Evolutionary conservation across 2,797 vertebrate species (phyloP).

Genomic region (Urosaurus nigricauda): DNA sequence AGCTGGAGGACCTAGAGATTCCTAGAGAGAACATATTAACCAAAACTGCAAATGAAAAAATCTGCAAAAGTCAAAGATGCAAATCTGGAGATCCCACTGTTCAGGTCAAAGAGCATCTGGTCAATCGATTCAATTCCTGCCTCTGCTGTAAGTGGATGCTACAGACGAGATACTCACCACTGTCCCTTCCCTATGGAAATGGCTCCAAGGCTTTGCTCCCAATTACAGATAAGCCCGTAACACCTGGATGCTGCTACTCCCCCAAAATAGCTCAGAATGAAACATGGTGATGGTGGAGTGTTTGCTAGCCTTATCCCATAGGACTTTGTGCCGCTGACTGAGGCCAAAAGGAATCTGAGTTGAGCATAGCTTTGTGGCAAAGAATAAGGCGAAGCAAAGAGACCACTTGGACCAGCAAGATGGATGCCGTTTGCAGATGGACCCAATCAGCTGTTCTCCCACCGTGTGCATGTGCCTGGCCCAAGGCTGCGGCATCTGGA

Average conservation of each 20-base stretch:
- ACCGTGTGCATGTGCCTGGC: conserved; percentile 74
- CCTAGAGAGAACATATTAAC: too few species aligned
- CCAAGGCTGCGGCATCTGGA: conserved; percentile 83
- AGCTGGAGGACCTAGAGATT: too few species aligned
- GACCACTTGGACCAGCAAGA: neutral
- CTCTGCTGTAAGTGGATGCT: neutral
- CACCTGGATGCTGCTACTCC: neutral
- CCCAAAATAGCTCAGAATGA: neutral
- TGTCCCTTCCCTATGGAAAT: neutral
- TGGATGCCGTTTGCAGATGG: neutral
- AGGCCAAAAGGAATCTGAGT: neutral
- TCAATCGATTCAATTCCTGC: neutral
- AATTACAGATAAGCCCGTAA: neutral
- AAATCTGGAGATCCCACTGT: too few species aligned
- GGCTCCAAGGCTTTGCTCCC: neutral
- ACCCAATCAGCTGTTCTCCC: conserved; percentile 39
- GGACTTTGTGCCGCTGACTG: too few species aligned
- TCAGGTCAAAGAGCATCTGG: neutral
- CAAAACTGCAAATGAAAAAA: too few species aligned
- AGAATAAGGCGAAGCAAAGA: neutral
- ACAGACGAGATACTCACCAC: neutral
- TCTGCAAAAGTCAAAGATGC: too few species aligned
- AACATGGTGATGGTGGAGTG: too few species aligned
- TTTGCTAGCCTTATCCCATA: too few species aligned
- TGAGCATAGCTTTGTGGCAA: neutral